These are phyloP conservation scores for Uromys caudimaculatus DNA, from an alignment of 2,797 vertebrate species.

Conservation along the genomic window DNA sequence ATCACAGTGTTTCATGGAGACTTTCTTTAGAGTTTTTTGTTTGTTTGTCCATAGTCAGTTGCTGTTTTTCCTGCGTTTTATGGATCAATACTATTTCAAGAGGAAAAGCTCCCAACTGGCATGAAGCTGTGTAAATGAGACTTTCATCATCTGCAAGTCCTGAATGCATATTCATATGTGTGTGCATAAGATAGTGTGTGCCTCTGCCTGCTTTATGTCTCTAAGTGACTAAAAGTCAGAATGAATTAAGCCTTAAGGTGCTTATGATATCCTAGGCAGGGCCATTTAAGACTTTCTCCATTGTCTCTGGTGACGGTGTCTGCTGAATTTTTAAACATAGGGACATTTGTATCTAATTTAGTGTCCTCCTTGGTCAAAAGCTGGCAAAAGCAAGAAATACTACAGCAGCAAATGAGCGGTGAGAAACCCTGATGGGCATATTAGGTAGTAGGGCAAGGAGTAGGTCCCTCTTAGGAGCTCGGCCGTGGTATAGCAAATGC, in stretches of 20 bases:
- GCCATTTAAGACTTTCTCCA: neutral
- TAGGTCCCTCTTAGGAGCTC: slow-evolving; percentile 43
- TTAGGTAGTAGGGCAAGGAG: slow-evolving; percentile 65
- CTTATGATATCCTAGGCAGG: neutral
- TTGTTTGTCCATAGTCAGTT: slow-evolving; percentile 21
- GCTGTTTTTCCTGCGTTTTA: neutral
- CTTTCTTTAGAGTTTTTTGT: neutral
- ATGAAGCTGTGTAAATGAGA: slow-evolving; percentile 66
- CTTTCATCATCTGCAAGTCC: neutral
- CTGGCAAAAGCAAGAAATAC: neutral
- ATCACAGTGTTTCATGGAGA: neutral
- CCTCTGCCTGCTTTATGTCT: neutral
- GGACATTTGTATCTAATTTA: slow-evolving; percentile 16
- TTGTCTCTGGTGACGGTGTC: neutral
- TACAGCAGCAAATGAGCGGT: neutral
- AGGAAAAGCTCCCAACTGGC: slow-evolving; percentile 3
- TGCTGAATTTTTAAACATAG: neutral
- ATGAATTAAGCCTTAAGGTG: neutral
- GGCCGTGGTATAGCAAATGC: neutral
- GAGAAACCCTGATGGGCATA: slow-evolving; percentile 63
- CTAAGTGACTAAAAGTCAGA: neutral
- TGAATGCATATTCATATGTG: neutral
- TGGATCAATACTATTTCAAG: slow-evolving; percentile 1
- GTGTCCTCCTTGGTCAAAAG: neutral
- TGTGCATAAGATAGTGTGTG: neutral